Evolutionary conservation across 2,797 vertebrate species (phyloP).

Genomic region (Diplodus puntazzo): DNA sequence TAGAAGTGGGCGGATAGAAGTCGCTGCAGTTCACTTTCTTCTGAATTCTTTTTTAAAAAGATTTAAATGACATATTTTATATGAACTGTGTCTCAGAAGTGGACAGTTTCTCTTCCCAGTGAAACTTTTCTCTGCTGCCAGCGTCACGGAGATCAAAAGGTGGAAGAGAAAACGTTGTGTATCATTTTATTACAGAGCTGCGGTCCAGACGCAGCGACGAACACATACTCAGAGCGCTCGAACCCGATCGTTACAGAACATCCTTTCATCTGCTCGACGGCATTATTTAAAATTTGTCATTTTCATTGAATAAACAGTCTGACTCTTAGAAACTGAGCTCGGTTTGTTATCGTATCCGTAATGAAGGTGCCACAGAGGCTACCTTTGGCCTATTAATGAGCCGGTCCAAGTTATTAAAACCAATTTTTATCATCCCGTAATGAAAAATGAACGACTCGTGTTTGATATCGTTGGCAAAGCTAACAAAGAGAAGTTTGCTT

Average conservation of each 20-base stretch:
- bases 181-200: conserved; percentile 57
- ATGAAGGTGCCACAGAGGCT: conserved; percentile 50
- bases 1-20: neutral
- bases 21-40: neutral
- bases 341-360: conserved; percentile 21
- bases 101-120: conserved; percentile 14
- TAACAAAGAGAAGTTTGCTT: conserved; percentile 73
- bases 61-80: conserved; percentile 22
- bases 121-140: conserved; percentile 9
- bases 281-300: conserved; percentile 64
- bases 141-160: conserved; percentile 56
- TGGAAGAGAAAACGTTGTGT: conserved; percentile 16
- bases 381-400: conserved; percentile 62
- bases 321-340: conserved; percentile 27
- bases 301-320: conserved; percentile 52
- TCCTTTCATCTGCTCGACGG: conserved; percentile 57
- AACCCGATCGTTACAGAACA: conserved; percentile 62
- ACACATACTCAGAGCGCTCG: conserved; percentile 26
- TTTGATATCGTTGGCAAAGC: conserved; percentile 80
- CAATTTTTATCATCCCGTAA: conserved; percentile 57
- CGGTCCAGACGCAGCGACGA: conserved; percentile 27
- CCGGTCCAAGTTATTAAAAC: conserved; percentile 51
- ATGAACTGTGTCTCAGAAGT: conserved; percentile 6
- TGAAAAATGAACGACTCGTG: conserved; percentile 58
- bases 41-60: conserved; percentile 1